Base-by-base conservation (phyloP, 2,113 vertebrate genomes). In the Thryonomys swinderianus region DNA sequence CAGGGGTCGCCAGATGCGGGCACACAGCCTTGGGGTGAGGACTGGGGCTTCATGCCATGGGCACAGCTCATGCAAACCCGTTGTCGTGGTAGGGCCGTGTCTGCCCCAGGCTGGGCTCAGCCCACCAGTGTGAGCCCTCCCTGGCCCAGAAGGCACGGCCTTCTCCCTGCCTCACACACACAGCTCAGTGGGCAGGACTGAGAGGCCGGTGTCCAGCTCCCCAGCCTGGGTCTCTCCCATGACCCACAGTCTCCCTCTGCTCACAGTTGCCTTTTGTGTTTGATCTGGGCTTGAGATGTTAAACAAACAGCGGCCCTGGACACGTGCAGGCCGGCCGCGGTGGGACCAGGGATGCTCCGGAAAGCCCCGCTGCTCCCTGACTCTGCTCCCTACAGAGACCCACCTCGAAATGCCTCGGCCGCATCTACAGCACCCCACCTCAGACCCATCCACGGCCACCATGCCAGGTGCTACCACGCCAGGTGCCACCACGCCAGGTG, bases 281-380 rank as follows among this genome's bases (percentile, higher is more conserved):
- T 98, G 95, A 84, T 90, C 96, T 95, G 93, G 86, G 95, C 95
- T 97, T 85, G 92, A 95, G 95, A 97, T 96, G 76, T 98, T 97
- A 96, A 96, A 96, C 96, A 97, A 97, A 96, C 92, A 95, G 90
- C 84, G 62, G 92, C 86, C 95, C 95, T 96, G 93, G 95, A 96
- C 96, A 96, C 96, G 95, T 0, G 79, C 88, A 93, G 97, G 94
- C 84, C 0, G 42, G 87, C 96, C 87, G 90, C 78, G 14, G 90
- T 88, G 97, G 94, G 96, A 91, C 95, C 73, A 48, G 93, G 73
- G 93, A 85, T 20, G 89, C 87, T 96, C 87, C 81, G 11, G 71
- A 84, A 97, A 97, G 79, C 83, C 88, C 92, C 62, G 57, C 53
- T 95, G 94, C 95, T 95, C 74, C 23, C 73, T 53, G 45, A 62